These are phyloP conservation scores for Seriola rivoliana DNA, from an alignment of 2,113 vertebrate genomes.

Conservation along the genomic window DNA sequence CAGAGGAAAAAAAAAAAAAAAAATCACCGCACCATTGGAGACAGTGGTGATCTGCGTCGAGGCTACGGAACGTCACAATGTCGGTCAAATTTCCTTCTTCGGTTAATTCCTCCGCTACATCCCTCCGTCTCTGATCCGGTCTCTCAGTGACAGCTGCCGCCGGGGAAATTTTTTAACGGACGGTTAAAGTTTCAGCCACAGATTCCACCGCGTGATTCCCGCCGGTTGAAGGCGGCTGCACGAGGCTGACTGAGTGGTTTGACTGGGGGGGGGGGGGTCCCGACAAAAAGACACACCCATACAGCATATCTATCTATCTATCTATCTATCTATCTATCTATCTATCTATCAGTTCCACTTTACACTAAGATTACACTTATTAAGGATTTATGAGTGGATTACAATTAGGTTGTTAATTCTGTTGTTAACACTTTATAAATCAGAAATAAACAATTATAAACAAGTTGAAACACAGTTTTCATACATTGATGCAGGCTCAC, in stretches of 20 bases:
- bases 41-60: conserved; percentile 12
- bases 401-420: too few relatives aligned
- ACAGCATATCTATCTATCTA: neutral
- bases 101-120: neutral
- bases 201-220: conserved; percentile 41
- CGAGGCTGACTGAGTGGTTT: conserved; percentile 15
- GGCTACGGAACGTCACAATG: conserved; percentile 31
- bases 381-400: too few relatives aligned
- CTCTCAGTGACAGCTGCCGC: neutral
- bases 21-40: neutral
- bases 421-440: too few relatives aligned
- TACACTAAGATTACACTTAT: too few relatives aligned
- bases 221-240: conserved; percentile 30
- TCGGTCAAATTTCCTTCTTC: neutral
- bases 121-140: neutral
- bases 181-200: conserved; percentile 37
- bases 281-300: conserved; percentile 65
- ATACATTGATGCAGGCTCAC: too few relatives aligned
- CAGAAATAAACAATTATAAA: too few relatives aligned
- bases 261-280: neutral
- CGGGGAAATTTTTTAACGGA: neutral
- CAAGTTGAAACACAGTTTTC: too few relatives aligned
- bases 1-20: neutral
- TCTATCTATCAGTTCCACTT: neutral
- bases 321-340: conserved; percentile 6